Conservation (phyloP, 2,888 invertebrate genomes). For the Lymantria monacha region DNA sequence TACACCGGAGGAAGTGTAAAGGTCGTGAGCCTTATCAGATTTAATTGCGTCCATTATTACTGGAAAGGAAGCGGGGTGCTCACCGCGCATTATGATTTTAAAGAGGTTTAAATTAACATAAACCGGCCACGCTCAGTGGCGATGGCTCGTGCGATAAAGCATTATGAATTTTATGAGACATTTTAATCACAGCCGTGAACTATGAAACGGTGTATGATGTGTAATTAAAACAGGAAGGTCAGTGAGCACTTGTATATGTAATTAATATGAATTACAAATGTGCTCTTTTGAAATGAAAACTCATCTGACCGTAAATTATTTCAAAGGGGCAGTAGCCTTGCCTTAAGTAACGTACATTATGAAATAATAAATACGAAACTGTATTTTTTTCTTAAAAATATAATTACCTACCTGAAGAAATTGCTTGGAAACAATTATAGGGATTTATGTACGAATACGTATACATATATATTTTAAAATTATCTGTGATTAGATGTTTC, state of each 20-base stretch:
- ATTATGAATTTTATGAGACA: constrained; percentile 70
- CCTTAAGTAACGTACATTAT: constrained; percentile 55
- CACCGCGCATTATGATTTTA: constrained; percentile 74
- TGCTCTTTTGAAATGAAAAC: constrained; percentile 71
- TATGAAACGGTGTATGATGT: constrained; percentile 67
- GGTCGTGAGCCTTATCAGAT: constrained; percentile 73
- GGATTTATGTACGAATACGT: constrained; percentile 19
- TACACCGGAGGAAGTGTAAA: constrained; percentile 70
- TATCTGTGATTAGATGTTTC: constrained; percentile 23
- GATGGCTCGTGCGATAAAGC: constrained; percentile 59
- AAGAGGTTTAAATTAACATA: constrained; percentile 70
- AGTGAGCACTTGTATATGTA: constrained; percentile 73
- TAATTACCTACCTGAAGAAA: constrained; percentile 24
- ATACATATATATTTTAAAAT: constrained; percentile 4
- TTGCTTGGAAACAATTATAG: constrained; percentile 22
- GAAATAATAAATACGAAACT: constrained; percentile 56
- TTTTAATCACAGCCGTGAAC: constrained; percentile 80
- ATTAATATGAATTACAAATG: constrained; percentile 75
- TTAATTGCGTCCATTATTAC: constrained; percentile 72
- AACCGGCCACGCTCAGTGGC: constrained; percentile 52
- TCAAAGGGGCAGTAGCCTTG: constrained; percentile 75
- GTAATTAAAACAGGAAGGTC: constrained; percentile 79
- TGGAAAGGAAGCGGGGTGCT: constrained; percentile 64
- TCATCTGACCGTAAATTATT: constrained; percentile 75
- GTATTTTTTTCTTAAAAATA: constrained; percentile 33